Percentiles rank a stretch among this genome's conserved stretches.
Conservation (phyloP, 2,113 vertebrate species). For the Cynocephalus volans region DNA sequence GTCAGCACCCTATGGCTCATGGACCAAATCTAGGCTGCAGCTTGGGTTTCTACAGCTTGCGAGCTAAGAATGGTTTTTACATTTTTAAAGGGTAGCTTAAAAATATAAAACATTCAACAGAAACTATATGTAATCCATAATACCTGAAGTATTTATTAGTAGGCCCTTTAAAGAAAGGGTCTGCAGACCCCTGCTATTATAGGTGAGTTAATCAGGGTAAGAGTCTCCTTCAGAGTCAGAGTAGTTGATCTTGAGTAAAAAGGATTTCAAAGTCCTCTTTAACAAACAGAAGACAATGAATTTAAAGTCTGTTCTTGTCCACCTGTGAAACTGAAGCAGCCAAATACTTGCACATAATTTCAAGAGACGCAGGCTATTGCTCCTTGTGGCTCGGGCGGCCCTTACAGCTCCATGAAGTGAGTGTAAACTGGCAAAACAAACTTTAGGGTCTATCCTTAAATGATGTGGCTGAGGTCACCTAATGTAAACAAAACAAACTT, state of each 20-base stretch:
- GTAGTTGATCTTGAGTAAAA: not conserved
- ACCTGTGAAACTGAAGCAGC: not conserved
- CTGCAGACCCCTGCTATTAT: not conserved
- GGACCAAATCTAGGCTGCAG: not conserved
- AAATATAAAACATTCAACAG: not conserved
- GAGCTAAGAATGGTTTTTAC: not conserved
- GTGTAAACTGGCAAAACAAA: not conserved
- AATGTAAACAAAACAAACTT: not conserved
- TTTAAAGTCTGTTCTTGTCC: not conserved
- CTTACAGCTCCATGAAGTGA: not conserved
- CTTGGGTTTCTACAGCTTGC: not conserved
- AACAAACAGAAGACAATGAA: not conserved
- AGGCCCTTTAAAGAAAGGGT: not conserved
- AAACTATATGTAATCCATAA: not conserved
- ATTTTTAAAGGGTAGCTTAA: not conserved
- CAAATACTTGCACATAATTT: not conserved
- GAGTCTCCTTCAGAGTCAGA: not conserved
- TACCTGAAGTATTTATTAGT: not conserved
- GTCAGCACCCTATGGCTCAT: accelerated
- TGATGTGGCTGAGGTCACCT: not conserved
- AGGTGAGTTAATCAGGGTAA: not conserved
- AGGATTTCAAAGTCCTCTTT: not conserved
- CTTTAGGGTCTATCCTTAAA: not conserved
- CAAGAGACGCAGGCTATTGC: not conserved
- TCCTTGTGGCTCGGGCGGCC: not conserved